phyloP scores from a whole-genome alignment of 2,113 vertebrate genomes.

The Bettongia penicillata region DNA sequence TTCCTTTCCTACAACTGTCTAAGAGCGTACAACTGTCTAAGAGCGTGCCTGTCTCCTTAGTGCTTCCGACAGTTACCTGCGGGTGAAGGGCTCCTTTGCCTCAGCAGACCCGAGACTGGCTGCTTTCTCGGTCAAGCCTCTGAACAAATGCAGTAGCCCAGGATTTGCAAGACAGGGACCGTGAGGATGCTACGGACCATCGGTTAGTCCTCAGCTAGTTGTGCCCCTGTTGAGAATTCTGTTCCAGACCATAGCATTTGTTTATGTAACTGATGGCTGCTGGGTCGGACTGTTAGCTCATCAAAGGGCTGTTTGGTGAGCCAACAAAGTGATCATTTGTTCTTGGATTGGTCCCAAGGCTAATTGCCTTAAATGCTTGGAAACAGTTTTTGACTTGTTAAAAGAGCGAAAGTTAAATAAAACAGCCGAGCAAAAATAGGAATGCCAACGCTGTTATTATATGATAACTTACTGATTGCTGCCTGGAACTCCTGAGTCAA shows the following conservation, averaged over 20 bases:
- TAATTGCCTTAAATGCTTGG: constrained; percentile 13
- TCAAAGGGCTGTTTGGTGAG: neutral
- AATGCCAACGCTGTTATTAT: neutral
- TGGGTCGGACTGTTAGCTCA: neutral
- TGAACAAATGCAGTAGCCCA: constrained; percentile 30
- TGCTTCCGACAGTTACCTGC: neutral
- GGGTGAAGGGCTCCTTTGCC: neutral
- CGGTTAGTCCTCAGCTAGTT: neutral
- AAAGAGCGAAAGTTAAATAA: constrained; percentile 37
- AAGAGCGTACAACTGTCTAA: neutral
- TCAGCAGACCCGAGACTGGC: neutral
- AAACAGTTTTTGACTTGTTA: constrained; percentile 26
- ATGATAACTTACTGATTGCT: neutral
- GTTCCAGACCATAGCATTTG: neutral
- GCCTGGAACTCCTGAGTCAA: neutral
- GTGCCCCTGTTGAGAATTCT: neutral
- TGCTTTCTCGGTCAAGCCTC: neutral
- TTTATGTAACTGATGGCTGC: neutral
- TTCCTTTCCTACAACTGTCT: neutral
- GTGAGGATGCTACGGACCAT: neutral
- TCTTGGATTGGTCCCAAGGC: constrained; percentile 21
- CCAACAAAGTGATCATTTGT: neutral
- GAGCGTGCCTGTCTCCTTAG: neutral
- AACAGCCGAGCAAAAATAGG: neutral
- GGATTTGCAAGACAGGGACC: neutral